Percentiles rank a stretch among this genome's conserved stretches.
Evolutionary conservation across 92 coral and sea anemone species (phyloP).

Genomic region (Zoanthus sociatus): DNA sequence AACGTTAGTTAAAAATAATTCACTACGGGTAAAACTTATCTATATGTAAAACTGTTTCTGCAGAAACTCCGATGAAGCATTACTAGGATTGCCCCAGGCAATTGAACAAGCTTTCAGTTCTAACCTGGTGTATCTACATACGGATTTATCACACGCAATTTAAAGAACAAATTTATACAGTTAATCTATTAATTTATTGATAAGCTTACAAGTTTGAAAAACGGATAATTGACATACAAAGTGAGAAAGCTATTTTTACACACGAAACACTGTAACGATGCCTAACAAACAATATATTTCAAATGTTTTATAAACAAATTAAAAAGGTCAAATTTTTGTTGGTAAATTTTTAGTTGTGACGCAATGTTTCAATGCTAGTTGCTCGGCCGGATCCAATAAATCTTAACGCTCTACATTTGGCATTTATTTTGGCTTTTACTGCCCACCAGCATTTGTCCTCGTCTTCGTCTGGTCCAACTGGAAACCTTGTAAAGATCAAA

Average conservation of each 20-base stretch:
- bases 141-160: background rate
- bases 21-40: no score
- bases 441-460: slow-evolving; percentile 46
- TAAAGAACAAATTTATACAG: background rate
- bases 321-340: background rate
- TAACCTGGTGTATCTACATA: no score
- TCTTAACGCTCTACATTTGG: slow-evolving; percentile 36
- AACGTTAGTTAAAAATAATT: no score
- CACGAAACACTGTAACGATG: background rate
- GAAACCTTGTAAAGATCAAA: slow-evolving; percentile 51
- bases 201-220: background rate
- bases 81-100: no score
- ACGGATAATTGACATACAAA: background rate
- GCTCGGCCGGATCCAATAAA: slow-evolving; percentile 7
- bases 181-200: background rate
- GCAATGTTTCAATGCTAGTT: background rate
- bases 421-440: slow-evolving; percentile 43
- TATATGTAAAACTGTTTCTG: no score
- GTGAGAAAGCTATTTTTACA: background rate
- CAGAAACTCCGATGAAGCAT: no score
- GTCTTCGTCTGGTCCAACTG: slow-evolving; percentile 33
- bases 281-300: background rate
- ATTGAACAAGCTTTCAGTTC: no score
- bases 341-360: background rate
- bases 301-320: background rate